A percentile compares a stretch with the other conserved stretches of the same genome.
Evolutionary conservation across 2,113 vertebrate species (phyloP).

Genomic region (Brachyhypopomus occidentalis): DNA sequence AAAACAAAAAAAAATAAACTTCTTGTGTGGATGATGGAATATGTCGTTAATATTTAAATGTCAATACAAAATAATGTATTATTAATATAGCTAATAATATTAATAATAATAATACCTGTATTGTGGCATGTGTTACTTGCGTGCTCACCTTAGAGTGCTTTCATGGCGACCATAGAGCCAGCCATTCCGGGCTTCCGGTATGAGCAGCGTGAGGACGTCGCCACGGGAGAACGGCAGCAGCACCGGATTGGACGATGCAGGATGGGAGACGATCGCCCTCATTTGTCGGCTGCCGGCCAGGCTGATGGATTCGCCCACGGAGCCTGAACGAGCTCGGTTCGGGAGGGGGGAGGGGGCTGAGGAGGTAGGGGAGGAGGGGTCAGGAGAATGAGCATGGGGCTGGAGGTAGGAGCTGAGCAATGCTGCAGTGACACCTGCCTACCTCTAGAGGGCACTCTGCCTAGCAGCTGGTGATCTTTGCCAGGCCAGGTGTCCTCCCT

Average conservation of each 20-base stretch:
- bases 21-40: too few species aligned
- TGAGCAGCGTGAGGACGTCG: constrained; percentile 80
- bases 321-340: constrained; percentile 79
- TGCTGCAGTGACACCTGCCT: constrained; percentile 6
- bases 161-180: constrained; percentile 94
- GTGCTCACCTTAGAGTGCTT: constrained; percentile 78
- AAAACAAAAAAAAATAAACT: too few species aligned
- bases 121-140: neutral
- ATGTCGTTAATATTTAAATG: too few species aligned
- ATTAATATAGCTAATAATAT: too few species aligned
- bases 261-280: constrained; percentile 86
- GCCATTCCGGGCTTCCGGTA: constrained; percentile 87
- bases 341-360: constrained; percentile 73
- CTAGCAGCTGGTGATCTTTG: constrained; percentile 72
- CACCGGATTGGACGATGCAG: constrained; percentile 81
- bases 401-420: neutral
- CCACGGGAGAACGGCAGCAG: constrained; percentile 84
- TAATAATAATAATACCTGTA: neutral
- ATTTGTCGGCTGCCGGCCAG: constrained; percentile 67
- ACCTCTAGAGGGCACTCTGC: constrained; percentile 79
- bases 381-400: neutral
- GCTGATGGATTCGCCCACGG: constrained; percentile 80
- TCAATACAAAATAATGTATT: too few species aligned
- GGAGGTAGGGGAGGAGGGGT: neutral
- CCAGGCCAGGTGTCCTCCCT: constrained; percentile 72